Evolutionary conservation across 1,140 invertebrate genomes (phyloP).

Genomic region (Trichomalopsis sarcophagae): DNA sequence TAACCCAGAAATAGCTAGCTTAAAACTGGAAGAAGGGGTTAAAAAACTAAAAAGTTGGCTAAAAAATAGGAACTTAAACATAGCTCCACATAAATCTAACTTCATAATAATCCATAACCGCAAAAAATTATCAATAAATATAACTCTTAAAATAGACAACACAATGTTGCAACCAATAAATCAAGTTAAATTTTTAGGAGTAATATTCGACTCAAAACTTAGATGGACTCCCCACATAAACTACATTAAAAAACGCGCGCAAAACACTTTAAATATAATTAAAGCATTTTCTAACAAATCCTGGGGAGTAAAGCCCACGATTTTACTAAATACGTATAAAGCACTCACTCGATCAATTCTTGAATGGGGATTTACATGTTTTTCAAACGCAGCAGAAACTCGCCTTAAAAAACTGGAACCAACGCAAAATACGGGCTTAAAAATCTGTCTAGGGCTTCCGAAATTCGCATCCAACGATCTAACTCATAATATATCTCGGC

Average conservation of each 20-base stretch:
- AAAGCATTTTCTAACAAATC: slow-evolving; percentile 36
- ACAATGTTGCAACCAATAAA: slow-evolving; percentile 5
- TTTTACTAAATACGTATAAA: too few relatives aligned
- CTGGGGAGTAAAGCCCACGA: too few relatives aligned
- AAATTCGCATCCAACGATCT: too few relatives aligned
- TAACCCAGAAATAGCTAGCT: neutral
- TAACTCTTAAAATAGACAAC: slow-evolving; percentile 37
- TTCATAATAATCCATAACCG: slow-evolving; percentile 31
- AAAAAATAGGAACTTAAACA: slow-evolving; percentile 13
- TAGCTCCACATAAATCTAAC: slow-evolving; percentile 34
- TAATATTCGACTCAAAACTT: slow-evolving; percentile 42
- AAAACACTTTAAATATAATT: slow-evolving; percentile 31
- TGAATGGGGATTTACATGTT: too few relatives aligned
- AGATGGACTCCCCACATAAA: too few relatives aligned
- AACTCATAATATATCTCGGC: too few relatives aligned
- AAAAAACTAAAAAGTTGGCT: slow-evolving; percentile 12
- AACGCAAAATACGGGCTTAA: too few relatives aligned
- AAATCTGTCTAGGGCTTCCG: too few relatives aligned
- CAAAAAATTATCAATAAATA: neutral
- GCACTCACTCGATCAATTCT: too few relatives aligned
- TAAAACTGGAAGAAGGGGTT: neutral
- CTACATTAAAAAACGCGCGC: too few relatives aligned
- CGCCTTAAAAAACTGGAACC: too few relatives aligned
- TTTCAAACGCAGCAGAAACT: too few relatives aligned
- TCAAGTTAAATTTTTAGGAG: slow-evolving; percentile 50